These are phyloP conservation scores for Tadarida brasiliensis DNA, from an alignment of 2,797 vertebrate genomes.

Conservation along the genomic window DNA sequence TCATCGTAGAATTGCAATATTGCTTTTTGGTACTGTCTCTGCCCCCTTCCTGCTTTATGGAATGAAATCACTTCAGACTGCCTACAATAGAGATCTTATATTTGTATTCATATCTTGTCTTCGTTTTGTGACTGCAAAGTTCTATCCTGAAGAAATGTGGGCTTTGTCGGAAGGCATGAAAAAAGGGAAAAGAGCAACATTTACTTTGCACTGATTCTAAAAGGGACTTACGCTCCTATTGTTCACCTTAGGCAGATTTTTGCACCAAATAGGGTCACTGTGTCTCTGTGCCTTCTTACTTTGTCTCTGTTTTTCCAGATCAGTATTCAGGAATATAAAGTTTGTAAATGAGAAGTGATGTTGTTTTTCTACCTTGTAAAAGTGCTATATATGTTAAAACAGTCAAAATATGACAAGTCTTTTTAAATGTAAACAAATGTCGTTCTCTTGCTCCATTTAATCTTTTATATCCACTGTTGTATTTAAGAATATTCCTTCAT, in stretches of 20 bases:
- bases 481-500: background rate
- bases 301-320: background rate
- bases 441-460: background rate
- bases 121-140: background rate
- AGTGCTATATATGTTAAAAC: background rate
- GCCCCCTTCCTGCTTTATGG: background rate
- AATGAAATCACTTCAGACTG: background rate
- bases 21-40: background rate
- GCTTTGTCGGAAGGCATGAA: background rate
- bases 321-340: background rate
- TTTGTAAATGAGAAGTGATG: background rate
- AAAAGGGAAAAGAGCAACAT: background rate
- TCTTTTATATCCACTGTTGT: background rate
- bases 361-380: background rate
- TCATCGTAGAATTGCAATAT: background rate
- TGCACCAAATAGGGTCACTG: background rate
- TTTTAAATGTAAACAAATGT: background rate
- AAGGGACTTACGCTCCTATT: background rate
- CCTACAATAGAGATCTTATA: background rate
- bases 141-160: constrained; percentile 8
- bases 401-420: background rate
- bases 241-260: background rate
- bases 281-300: background rate
- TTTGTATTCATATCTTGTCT: constrained; percentile 54
- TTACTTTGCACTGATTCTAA: constrained; percentile 53